Conservation (phyloP, 53 echinoderm and acorn worm genomes). For the Astropecten irregularis region DNA sequence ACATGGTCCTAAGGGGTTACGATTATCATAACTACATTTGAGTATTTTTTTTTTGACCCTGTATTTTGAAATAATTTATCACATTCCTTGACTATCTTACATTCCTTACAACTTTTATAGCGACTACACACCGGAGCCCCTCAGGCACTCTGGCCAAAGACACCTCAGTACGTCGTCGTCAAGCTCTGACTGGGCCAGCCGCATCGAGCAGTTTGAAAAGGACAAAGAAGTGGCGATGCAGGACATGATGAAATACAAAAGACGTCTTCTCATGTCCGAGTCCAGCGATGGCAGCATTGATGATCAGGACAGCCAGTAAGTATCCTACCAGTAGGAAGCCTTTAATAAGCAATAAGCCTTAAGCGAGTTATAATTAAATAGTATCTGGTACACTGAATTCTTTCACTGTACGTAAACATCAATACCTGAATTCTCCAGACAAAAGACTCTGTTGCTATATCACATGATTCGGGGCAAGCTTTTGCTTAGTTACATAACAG, state of each 20-base stretch:
- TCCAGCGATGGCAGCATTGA: conserved; percentile 40
- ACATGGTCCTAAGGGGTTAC: too few relatives aligned
- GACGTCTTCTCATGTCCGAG: conserved; percentile 54
- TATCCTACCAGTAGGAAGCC: neutral
- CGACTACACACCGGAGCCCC: conserved; percentile 56
- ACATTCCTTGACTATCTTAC: too few relatives aligned
- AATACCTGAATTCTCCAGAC: too few relatives aligned
- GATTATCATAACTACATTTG: too few relatives aligned
- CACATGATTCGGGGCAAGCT: too few relatives aligned
- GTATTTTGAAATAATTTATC: too few relatives aligned
- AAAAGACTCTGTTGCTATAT: too few relatives aligned
- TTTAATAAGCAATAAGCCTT: neutral
- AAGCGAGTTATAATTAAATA: neutral
- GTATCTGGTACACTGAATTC: too few relatives aligned
- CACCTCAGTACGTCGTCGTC: conserved; percentile 21
- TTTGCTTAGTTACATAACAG: too few relatives aligned
- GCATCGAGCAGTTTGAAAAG: conserved; percentile 65
- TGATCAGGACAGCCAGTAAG: conserved; percentile 43
- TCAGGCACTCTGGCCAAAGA: neutral
- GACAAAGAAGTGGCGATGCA: conserved; percentile 14
- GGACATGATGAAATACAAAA: conserved; percentile 66
- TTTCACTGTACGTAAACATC: too few relatives aligned
- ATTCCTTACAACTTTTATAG: too few relatives aligned
- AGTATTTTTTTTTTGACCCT: too few relatives aligned
- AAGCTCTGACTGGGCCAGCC: conserved; percentile 70